A percentile compares a stretch with the other conserved stretches of the same genome.
phyloP scores from a whole-genome alignment of 2,888 invertebrate genomes.

The Drosophila flavopinicola region DNA sequence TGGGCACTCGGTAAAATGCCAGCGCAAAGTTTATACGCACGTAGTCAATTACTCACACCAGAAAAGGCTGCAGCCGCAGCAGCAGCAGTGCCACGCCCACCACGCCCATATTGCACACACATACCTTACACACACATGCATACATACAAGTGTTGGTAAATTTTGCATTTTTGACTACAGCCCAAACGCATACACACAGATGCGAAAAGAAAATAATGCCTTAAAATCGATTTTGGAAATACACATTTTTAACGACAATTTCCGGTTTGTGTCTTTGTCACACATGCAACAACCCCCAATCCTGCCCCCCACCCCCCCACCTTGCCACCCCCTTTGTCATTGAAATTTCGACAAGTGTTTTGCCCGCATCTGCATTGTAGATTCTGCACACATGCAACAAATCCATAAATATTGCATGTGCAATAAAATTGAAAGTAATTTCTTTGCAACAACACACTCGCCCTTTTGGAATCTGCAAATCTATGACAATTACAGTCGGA shows the following conservation, averaged over 20 bases:
- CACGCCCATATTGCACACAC: conserved; percentile 22
- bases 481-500: conserved; percentile 67
- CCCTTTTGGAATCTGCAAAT: conserved; percentile 39
- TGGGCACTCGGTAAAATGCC: conserved; percentile 67
- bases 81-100: conserved; percentile 25
- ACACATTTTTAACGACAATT: conserved; percentile 49
- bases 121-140: conserved; percentile 23
- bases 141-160: conserved; percentile 15
- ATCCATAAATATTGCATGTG: conserved; percentile 59
- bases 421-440: conserved; percentile 69
- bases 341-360: conserved; percentile 35
- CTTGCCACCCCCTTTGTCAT: conserved; percentile 23
- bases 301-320: no score
- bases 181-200: conserved; percentile 9
- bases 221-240: conserved; percentile 59
- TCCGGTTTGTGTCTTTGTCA: conserved; percentile 15
- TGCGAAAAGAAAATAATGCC: conserved; percentile 23
- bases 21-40: conserved; percentile 77
- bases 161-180: conserved; percentile 27
- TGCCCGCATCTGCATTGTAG: conserved; percentile 25
- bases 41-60: conserved; percentile 78
- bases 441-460: conserved; percentile 31
- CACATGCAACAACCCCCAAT: background rate
- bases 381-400: conserved; percentile 30
- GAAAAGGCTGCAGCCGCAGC: conserved; percentile 21